Evolutionary conservation across 2,888 invertebrate genomes (phyloP).

Genomic region (Drosophila mimetica): DNA sequence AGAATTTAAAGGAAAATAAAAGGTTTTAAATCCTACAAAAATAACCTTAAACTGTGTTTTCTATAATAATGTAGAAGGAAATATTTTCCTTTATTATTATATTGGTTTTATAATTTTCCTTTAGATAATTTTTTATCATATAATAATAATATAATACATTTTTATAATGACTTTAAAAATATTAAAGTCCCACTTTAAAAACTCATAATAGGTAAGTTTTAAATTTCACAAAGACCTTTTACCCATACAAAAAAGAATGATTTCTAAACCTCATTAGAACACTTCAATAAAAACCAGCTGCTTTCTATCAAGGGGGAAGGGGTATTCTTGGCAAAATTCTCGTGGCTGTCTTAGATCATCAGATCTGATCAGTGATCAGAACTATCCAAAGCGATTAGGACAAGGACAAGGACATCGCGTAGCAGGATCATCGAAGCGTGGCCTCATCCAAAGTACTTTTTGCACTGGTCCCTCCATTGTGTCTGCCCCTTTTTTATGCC

Average conservation of each 20-base stretch:
- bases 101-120: no score
- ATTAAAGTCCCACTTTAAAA: no score
- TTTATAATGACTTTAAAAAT: no score
- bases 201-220: no score
- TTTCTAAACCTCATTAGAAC: slow-evolving; percentile 35
- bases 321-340: neutral
- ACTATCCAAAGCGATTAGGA: slow-evolving; percentile 49
- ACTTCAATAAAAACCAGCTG: slow-evolving; percentile 40
- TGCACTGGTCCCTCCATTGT: slow-evolving; percentile 43
- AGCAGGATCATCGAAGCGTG: slow-evolving; percentile 64
- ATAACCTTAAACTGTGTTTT: no score
- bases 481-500: slow-evolving; percentile 34
- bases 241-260: neutral
- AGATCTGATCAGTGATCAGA: slow-evolving; percentile 10
- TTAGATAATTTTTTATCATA: no score
- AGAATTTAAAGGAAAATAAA: no score
- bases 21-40: no score
- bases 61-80: no score
- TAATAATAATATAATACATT: no score
- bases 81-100: no score
- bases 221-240: neutral
- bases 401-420: slow-evolving; percentile 49
- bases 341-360: slow-evolving; percentile 11
- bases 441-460: slow-evolving; percentile 55
- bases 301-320: neutral